phyloP scores from a whole-genome alignment of 2,888 invertebrate species.

The Mystacides longicornis region DNA sequence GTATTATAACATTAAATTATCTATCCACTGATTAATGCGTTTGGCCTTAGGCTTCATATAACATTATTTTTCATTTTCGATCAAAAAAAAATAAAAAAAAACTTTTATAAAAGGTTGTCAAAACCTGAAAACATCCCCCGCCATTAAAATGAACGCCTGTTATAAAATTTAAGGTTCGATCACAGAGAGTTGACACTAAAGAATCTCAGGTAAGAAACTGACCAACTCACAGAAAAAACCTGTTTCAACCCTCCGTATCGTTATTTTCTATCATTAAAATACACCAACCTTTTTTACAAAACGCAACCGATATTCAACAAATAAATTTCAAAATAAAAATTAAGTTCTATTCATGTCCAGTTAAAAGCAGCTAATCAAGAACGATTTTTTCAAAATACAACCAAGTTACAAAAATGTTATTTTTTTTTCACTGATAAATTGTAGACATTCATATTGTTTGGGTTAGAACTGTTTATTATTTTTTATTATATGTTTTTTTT shows the following conservation, averaged over 20 bases:
- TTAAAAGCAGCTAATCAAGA: not conserved
- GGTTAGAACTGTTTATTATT: not conserved
- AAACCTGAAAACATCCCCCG: conserved; percentile 12
- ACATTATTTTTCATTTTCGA: too few relatives aligned
- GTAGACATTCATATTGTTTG: too few relatives aligned
- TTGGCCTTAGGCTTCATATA: too few relatives aligned
- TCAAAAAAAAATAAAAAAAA: too few relatives aligned
- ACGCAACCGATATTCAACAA: not conserved
- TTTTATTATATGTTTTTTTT: not conserved
- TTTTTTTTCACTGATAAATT: too few relatives aligned
- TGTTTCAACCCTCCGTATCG: not conserved
- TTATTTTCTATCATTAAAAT: not conserved
- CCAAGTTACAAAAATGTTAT: too few relatives aligned
- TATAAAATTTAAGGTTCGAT: conserved; percentile 7
- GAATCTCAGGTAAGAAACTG: not conserved
- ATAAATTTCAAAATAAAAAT: not conserved
- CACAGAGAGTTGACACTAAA: not conserved
- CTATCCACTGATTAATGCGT: too few relatives aligned
- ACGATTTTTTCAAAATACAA: not conserved
- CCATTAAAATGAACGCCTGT: conserved; percentile 9
- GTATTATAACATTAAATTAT: too few relatives aligned
- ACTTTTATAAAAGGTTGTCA: too few relatives aligned
- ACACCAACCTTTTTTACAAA: not conserved
- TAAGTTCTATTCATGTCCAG: not conserved
- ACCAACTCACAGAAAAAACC: not conserved